phyloP scores from a whole-genome alignment of 2,888 invertebrate species.

The Zonitis immaculata region DNA sequence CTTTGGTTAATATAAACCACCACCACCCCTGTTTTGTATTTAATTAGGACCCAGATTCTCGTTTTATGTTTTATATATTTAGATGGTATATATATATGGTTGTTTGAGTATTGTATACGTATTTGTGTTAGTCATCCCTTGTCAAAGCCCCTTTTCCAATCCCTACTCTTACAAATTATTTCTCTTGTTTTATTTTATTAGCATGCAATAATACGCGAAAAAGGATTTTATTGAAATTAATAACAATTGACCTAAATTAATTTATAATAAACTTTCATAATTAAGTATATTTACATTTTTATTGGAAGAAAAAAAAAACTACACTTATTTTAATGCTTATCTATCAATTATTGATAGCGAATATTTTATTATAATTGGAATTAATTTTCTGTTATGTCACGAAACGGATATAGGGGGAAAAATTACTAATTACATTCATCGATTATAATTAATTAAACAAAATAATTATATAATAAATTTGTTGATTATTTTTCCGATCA shows the following conservation, averaged over 20 bases:
- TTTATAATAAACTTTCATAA: background rate
- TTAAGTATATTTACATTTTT: background rate
- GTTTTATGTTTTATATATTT: background rate
- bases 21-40: background rate
- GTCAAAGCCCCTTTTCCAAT: background rate
- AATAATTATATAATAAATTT: no score
- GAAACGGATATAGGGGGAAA: background rate
- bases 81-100: no score
- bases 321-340: background rate
- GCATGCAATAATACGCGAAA: no score
- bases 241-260: background rate
- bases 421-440: no score
- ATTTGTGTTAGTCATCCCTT: background rate
- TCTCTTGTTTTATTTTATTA: no score
- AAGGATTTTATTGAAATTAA: background rate
- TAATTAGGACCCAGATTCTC: background rate
- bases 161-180: background rate
- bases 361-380: slow-evolving; percentile 1
- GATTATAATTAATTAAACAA: no score
- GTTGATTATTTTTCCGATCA: no score
- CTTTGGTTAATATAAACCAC: background rate
- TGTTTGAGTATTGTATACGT: no score
- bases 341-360: background rate
- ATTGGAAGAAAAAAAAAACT: background rate
- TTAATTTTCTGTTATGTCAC: background rate